Base-by-base conservation (phyloP, 2,113 vertebrate species). In the Emberiza fucata region DNA sequence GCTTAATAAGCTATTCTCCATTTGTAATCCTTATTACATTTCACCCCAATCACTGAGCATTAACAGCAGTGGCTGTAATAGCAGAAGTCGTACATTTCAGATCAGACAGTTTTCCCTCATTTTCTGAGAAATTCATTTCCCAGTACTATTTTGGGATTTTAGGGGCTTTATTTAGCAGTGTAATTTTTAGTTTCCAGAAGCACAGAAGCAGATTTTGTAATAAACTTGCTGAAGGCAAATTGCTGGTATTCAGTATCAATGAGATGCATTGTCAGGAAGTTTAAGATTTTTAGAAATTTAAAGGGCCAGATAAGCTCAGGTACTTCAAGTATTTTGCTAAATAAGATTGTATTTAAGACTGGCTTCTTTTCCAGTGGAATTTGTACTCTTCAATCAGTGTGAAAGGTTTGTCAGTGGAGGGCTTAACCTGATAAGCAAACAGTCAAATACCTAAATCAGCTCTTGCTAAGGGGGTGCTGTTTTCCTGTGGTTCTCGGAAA, bases 1-100 rank as follows among this genome's bases (percentile, higher is more conserved):
- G 66, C 84, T 92, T 85, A 89, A 92, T 82, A 86, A 76, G 53
- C 84, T 76, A 40, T 82, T 65, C 35, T 82, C 20, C 35, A 37
- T 79, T 76, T 89, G 89, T 85, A 89, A 95, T 85, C 63, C 75
- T 80, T 86, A 57, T 81, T 92, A 72, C 86, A 81, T 91, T 91
- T 93, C 70, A 85, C 48, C 72, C 54, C 82, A 53, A 76, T 82
- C 44, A 45, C 39, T 53, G 57, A 79, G 40, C 23, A 28, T 81
- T 92, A 81, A 45, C 78, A 94, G 68, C 76, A 88, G 64, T 0
- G 0, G 57, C 50, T 79, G 37, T 69, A 71, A 50, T 59, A 85
- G 54, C 73, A 87, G 39, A 81, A 92, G 50, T 90, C 13, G 1
- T 50, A 31, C 7, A 24, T 69, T 81, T 92, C 22, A 73, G 44